A percentile compares a stretch with the other conserved stretches of the same genome.
These are phyloP conservation scores for Halcyon malimbica DNA, from an alignment of 2,113 vertebrate genomes.

Conservation along the genomic window DNA sequence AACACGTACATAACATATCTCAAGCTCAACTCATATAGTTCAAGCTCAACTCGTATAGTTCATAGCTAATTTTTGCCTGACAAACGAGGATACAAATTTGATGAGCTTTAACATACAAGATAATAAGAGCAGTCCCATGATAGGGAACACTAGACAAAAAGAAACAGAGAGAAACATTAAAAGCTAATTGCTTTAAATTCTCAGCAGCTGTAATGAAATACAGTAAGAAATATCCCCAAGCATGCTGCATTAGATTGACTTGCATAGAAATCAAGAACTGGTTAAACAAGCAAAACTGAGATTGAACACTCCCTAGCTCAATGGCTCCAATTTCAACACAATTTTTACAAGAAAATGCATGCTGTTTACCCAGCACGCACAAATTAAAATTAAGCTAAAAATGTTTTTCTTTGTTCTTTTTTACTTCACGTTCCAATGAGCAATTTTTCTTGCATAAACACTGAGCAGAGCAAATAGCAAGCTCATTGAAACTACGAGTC, in stretches of 20 bases:
- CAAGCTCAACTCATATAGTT: background rate
- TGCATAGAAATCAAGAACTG: constrained; percentile 33
- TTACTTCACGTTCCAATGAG: constrained; percentile 33
- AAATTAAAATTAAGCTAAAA: constrained; percentile 59
- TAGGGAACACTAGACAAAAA: constrained; percentile 4
- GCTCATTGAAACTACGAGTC: constrained; percentile 31
- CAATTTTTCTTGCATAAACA: constrained; percentile 58
- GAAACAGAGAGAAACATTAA: constrained; percentile 28
- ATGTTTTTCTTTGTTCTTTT: constrained; percentile 19
- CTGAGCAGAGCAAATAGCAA: constrained; percentile 46
- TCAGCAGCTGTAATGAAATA: constrained; percentile 56
- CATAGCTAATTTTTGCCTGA: constrained; percentile 11
- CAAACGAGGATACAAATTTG: constrained; percentile 25
- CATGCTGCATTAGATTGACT: background rate
- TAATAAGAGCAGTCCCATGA: constrained; percentile 32
- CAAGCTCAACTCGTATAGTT: background rate
- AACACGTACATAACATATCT: background rate
- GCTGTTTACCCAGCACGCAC: constrained; percentile 43
- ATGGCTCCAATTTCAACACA: constrained; percentile 42
- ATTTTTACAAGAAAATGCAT: constrained; percentile 47
- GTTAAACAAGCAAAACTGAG: constrained; percentile 60
- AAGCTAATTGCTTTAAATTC: constrained; percentile 63
- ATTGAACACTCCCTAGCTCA: constrained; percentile 18
- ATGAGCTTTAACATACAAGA: constrained; percentile 39
- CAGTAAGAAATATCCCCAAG: constrained; percentile 44